These are phyloP conservation scores for Drosophila persimilis DNA, from an alignment of 1,140 invertebrate genomes.

Conservation along the genomic window DNA sequence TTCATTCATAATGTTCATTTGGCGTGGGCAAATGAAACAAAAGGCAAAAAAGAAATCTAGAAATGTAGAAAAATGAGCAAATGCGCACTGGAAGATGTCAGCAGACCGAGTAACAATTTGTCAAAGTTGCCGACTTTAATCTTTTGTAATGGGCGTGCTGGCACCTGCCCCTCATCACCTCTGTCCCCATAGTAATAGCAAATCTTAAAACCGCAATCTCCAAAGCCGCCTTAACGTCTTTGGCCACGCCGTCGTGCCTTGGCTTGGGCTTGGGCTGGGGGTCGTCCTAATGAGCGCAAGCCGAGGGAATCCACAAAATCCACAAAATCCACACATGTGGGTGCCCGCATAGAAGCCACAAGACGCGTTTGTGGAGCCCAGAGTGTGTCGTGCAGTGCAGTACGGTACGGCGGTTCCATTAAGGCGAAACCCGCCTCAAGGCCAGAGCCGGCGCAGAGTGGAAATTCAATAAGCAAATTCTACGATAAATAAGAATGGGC, in stretches of 20 bases:
- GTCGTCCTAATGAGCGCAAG: slow-evolving; percentile 25
- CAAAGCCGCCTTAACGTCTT: slow-evolving; percentile 57
- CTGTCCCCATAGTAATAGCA: slow-evolving; percentile 4
- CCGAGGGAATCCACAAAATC: slow-evolving; percentile 40
- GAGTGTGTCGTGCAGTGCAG: slow-evolving; percentile 9
- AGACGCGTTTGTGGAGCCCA: not conserved
- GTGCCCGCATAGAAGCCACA: slow-evolving; percentile 17
- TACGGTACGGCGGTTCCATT: slow-evolving; percentile 3
- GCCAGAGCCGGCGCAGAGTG: slow-evolving; percentile 29
- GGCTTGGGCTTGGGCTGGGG: slow-evolving; percentile 1
- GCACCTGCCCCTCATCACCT: slow-evolving; percentile 6
- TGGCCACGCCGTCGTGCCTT: slow-evolving; percentile 19
- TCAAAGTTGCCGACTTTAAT: slow-evolving; percentile 63
- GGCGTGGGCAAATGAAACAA: slow-evolving; percentile 49
- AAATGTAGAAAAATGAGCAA: slow-evolving; percentile 52
- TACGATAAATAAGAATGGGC: slow-evolving; percentile 23
- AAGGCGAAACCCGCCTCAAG: slow-evolving; percentile 38
- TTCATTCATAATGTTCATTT: slow-evolving; percentile 54
- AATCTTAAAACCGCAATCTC: slow-evolving; percentile 57
- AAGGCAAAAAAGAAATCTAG: slow-evolving; percentile 21
- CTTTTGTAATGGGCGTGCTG: slow-evolving; percentile 39
- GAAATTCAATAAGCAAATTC: slow-evolving; percentile 40
- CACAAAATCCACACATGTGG: slow-evolving; percentile 43
- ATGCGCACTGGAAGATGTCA: slow-evolving; percentile 70
- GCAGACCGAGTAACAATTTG: slow-evolving; percentile 71